These are phyloP conservation scores for Standfussiana lucernea DNA, from an alignment of 2,888 invertebrate species.

Conservation along the genomic window DNA sequence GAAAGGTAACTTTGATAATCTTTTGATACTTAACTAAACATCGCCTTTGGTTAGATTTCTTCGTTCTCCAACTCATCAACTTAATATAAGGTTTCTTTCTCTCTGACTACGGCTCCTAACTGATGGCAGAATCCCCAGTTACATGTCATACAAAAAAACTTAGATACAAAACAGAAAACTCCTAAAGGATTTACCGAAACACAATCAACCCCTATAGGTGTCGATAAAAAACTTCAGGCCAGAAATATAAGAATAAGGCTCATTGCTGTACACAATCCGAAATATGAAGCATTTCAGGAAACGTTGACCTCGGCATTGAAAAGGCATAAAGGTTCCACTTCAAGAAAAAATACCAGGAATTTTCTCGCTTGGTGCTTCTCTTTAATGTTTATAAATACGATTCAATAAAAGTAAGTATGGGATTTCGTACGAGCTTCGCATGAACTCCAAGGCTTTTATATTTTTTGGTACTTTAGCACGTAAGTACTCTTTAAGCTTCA, in stretches of 20 bases:
- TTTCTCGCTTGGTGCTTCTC: conserved; percentile 23
- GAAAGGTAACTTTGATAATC: not conserved
- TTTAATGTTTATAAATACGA: conserved; percentile 47
- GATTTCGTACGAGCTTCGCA: conserved; percentile 17
- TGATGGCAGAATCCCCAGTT: not conserved
- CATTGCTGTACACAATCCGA: conserved; percentile 27
- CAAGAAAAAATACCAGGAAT: conserved; percentile 44
- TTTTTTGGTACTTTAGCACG: conserved; percentile 8
- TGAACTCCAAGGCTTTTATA: conserved; percentile 9
- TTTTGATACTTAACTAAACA: not conserved
- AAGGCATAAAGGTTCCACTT: conserved; percentile 45
- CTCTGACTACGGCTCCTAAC: not conserved
- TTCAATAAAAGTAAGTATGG: conserved; percentile 35
- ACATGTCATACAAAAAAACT: not conserved
- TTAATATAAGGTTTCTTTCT: not conserved
- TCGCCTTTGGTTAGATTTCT: not conserved
- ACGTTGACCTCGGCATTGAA: conserved; percentile 55
- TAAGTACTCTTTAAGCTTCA: not conserved
- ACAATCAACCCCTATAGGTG: conserved; percentile 27
- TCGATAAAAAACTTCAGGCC: conserved; percentile 29
- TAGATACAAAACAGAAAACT: conserved; percentile 1
- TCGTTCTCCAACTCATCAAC: not conserved
- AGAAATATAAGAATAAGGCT: conserved; percentile 40
- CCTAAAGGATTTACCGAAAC: conserved; percentile 13
- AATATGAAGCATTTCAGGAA: conserved; percentile 47